Base-by-base conservation (phyloP, 2,888 invertebrate genomes). In the Sussaba pulchella region DNA sequence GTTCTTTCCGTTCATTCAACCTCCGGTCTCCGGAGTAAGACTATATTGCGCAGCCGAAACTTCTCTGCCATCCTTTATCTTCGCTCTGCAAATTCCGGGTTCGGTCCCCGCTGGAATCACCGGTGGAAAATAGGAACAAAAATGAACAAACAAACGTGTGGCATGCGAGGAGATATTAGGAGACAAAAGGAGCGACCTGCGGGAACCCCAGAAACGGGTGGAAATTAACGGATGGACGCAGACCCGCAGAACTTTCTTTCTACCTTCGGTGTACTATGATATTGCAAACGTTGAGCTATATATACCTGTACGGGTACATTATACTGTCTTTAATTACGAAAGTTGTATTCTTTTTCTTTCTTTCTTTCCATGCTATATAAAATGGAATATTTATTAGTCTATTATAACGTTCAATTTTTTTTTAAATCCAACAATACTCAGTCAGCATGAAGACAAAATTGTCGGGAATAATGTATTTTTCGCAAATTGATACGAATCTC, bases 31-130 rank as follows among this genome's bases (percentile, higher is more conserved):
- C 45, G 8, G 24, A 8, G 26, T 14, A 19, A 61, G 66, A 19
- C 31, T 31, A 31, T 6, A 6, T 31, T 39, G 64, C 64, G 70
- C 19, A 45, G 14, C 57, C 50, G 10, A 74, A 74, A 74, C 74
- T 74, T 79, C 74, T 69, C 14, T 24, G 67, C 67, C 41, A 72
- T 81, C 72, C 63, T 14, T 69, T 39, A 59, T 59, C 39, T 63
- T 61, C 43, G 59, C n/a, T 76, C 50, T 21, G 47, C 26, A 45
- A 77, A 54, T 77, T 59, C 67, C 52, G 59, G 73, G 69, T 78
- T 73, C 54, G 67, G 67, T 74, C 67, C 72, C 26, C 47, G 39
- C 17, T 45, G 36, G 52, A 67, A 41, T 52, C n/a, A 61, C 26
- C 14, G 54, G 36, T 41, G 0, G 47, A 57, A 9, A 3, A 4